These are phyloP conservation scores for Microctonus hyperodae DNA, from an alignment of 2,888 invertebrate genomes.

Conservation along the genomic window DNA sequence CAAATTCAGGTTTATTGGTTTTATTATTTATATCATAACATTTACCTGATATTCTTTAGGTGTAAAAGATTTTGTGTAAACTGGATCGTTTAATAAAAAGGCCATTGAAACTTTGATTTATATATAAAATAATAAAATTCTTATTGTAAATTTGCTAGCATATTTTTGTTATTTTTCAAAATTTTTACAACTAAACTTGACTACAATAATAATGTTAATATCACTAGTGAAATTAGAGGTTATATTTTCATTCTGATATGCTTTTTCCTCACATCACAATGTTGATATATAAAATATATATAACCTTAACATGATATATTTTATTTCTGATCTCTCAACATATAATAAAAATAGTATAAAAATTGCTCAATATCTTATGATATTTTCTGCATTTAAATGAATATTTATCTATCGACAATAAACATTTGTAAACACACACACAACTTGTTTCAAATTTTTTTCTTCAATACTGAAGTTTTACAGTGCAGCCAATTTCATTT, in stretches of 20 bases:
- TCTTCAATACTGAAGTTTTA: neutral
- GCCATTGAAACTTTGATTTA: conserved; percentile 61
- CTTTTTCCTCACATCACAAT: too few relatives aligned
- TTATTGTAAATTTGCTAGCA: neutral
- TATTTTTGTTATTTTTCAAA: neutral
- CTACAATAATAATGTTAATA: neutral
- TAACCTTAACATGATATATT: too few relatives aligned
- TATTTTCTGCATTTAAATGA: neutral
- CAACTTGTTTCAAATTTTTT: conserved; percentile 12
- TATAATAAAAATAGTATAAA: neutral
- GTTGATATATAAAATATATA: neutral
- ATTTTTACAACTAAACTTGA: neutral
- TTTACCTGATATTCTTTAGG: conserved; percentile 78
- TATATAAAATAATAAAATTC: neutral
- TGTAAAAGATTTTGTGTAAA: conserved; percentile 80
- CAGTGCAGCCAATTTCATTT: neutral
- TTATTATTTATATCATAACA: neutral
- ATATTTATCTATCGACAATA: neutral
- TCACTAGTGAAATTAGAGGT: neutral
- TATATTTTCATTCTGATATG: too few relatives aligned
- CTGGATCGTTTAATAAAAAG: conserved; percentile 69
- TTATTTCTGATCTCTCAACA: too few relatives aligned
- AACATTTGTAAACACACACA: too few relatives aligned
- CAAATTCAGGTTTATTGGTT: neutral
- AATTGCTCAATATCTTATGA: neutral